Base-by-base conservation (phyloP, 2,888 invertebrate genomes). In the Mechanitis messenoides region DNA sequence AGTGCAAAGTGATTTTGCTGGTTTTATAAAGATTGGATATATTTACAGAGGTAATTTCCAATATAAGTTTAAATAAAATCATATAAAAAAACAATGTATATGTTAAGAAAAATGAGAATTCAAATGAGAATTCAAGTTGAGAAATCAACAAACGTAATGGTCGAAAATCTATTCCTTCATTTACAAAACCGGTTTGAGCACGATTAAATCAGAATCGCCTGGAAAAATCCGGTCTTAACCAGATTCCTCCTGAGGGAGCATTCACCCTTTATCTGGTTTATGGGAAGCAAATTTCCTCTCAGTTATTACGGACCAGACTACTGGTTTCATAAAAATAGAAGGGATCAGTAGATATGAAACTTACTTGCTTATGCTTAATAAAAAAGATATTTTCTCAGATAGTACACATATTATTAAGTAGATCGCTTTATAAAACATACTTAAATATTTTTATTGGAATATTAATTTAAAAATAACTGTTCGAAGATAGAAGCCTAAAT, bases 281-380 rank as follows among this genome's bases (percentile, higher is more conserved):
- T 68, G 65, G 64, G 64, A 63, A 63, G 65, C 67, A 69, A 71
- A 71, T 69, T 67, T 69, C 68, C 70, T 65, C 62, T 45, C 63
- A 63, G 62, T 67, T 70, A 66, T 65, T 68, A 66, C 63, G 60
- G 55, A 50, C 33, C 33, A 33, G 58, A 50, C 58, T 45, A 50
- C 35, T 12, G 35, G 46, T 50, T 50, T 28, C 31, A 56, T 20
- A 20, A 50, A 53, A 53, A 50, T 58, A 20, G 58, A 50, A 58
- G 50, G 50, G 38, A 47, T 53, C 33, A 38, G 50, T 12, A 58
- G 50, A 53, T 31, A 38, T 38, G 38, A 58, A 58, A 38, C 50
- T 31, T 50, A 31, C 50, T 50, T 50, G 50, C 50, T 50, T 50
- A 50, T 50, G 28, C 31, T 9, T 11, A 11, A 50, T 50, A 50